Evolutionary conservation across 2,113 vertebrate genomes (phyloP), one percentile per base, ranked within the genome.

Genomic region (Genyomyrus donnyi): DNA sequence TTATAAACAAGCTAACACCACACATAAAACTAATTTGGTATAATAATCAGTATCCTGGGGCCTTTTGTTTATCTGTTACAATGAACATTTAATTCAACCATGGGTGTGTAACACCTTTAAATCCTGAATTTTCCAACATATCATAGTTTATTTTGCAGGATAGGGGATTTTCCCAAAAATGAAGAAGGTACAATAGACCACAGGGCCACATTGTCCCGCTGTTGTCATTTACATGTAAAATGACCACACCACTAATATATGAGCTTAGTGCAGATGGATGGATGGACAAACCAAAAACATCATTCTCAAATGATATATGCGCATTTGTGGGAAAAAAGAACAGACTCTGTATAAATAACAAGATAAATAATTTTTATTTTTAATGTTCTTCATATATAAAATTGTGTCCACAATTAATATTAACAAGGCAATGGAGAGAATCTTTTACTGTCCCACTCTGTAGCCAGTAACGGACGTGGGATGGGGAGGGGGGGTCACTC

Each of bases 331-430:
- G 49, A 56, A 56, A 46, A 53, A 45, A 13, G 11, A 50, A 27
- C 35, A 85, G 52, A 5, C 62, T 90, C 91, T 91, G 93, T 92
- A 94, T 96, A 96, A 96, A 96, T 95, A 96, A 96, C 95, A 96
- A 96, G 96, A 96, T 96, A 96, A 96, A 96, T 96, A 96, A 96
- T 96, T 95, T 96, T 96, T 96, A 96, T 96, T 96, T 90, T 96
- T 93, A 94, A 95, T 93, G 77, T 95, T 93, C 93, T 90, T 95
- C 93, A 89, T 92, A 91, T 90, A 96, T 95, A 96, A 95, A 96
- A 96, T 95, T 93, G 94, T 95, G 94, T 95, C 95, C 95, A 96
- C 94, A 95, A 94, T 96, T 93, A 95, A 95, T 95, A 95, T 96
- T 93, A 96, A 96, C 95, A 96, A 96, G 95, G 96, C 95, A 95